Base-by-base conservation (phyloP, 1,140 invertebrate species). In the Cydia splendana region DNA sequence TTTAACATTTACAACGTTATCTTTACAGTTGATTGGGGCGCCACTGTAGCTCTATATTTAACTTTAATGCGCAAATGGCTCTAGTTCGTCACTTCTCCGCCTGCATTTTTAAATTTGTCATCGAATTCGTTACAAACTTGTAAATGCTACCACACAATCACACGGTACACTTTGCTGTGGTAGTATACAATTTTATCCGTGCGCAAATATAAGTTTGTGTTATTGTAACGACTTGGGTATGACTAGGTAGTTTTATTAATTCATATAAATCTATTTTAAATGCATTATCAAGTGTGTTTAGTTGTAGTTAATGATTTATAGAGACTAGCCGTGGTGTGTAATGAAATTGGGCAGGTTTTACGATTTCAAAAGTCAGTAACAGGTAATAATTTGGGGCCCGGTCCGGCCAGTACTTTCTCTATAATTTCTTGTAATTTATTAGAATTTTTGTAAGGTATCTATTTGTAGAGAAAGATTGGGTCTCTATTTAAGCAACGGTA, bases 1-100 rank as follows among this genome's bases (percentile, higher is more conserved):
- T 67, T 51, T 30, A 67, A 53, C 4, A 79, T 65, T 62, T 77
- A 80, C 77, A 65, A 75, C 28, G 45, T 74, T 78, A 82, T 65
- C 48, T 67, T 75, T 69, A 76, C 48, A 10, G 5, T 28, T 9
- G 2, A 74, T 74, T 51, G 73, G 28, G 15, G 42, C 73, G 45
- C 20, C 42, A 74, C 20, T 62, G 20, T 1, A 20, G 20, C 12
- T 24, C 2, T 24, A 24, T 18, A n/a, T 10, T 24, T 24, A 24
- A 24, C 4, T 62, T 62, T 24, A 62, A 24, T 3, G 7, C 18
- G 57, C 20, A 7, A n/a, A 4, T 7, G 57, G 24, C n/a, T 4
- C 10, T 24, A 62, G 57, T 62, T 62, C 2, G 6, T n/a, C 9
- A 62, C 12, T 62, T 24, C 10, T 5, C 20, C 57, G 57, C 9